Percentiles rank a stretch among this genome's conserved stretches.
Conservation (phyloP, 2,113 vertebrate genomes). For the Danionella cerebrum region DNA sequence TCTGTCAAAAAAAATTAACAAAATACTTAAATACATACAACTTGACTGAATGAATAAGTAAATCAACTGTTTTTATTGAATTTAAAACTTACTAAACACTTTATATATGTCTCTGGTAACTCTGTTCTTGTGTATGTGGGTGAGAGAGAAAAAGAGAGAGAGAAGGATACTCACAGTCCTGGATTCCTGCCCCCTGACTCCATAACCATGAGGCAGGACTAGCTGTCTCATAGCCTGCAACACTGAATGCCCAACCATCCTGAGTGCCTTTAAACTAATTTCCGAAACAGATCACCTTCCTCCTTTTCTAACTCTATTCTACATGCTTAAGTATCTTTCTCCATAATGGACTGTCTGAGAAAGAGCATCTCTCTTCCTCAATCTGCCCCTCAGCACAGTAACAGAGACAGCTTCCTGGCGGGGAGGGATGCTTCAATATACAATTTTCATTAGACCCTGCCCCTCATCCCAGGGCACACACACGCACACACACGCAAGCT, state of each 20-base stretch:
- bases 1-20: not conserved
- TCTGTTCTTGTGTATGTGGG: not conserved
- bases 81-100: not conserved
- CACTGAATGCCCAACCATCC: conserved; percentile 10
- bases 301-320: not conserved
- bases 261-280: not conserved
- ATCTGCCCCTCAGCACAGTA: conserved; percentile 23
- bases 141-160: not conserved
- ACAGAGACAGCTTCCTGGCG: conserved; percentile 24
- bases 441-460: not conserved
- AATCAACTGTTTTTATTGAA: not conserved
- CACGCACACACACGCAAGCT: conserved; percentile 13
- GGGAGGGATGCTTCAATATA: not conserved
- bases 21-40: not conserved
- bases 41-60: too few relatives aligned
- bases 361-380: conserved; percentile 8
- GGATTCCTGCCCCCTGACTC: not conserved
- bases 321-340: not conserved
- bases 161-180: conserved; percentile 27
- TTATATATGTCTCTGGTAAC: too few relatives aligned
- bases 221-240: conserved; percentile 20
- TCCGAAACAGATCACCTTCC: not conserved
- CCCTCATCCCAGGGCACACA: not conserved
- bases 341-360: not conserved
- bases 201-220: not conserved